These are phyloP conservation scores for Sternarchorhynchus goeldii DNA, from an alignment of 2,797 vertebrate species.

Conservation along the genomic window DNA sequence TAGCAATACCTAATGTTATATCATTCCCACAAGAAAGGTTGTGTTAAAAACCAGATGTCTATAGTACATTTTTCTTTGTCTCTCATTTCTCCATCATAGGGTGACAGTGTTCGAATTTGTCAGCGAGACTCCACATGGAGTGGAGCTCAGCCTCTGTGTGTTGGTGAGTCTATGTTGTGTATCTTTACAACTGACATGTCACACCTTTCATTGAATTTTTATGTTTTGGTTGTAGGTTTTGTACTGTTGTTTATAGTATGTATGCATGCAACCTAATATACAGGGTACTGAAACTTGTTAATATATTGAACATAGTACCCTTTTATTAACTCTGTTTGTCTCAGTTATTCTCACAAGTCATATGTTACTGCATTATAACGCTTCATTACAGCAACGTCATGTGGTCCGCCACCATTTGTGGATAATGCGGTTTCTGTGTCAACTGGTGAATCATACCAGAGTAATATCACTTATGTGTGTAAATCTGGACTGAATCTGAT, in stretches of 20 bases:
- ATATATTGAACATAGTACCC: too few relatives aligned
- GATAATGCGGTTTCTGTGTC: conserved; percentile 72
- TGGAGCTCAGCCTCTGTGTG: conserved; percentile 80
- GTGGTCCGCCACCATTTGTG: conserved; percentile 77
- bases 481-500: conserved; percentile 73
- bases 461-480: conserved; percentile 79
- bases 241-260: too few relatives aligned
- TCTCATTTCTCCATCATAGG: conserved; percentile 67
- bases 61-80: conserved; percentile 13
- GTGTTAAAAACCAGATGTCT: too few relatives aligned
- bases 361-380: conserved; percentile 16
- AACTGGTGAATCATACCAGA: conserved; percentile 67
- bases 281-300: too few relatives aligned
- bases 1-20: too few relatives aligned
- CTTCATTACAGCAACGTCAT: conserved; percentile 70
- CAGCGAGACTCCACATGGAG: conserved; percentile 86
- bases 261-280: background rate
- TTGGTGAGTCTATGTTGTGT: conserved; percentile 75
- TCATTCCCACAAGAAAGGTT: too few relatives aligned
- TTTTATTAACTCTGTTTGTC: background rate
- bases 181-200: background rate
- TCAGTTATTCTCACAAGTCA: background rate
- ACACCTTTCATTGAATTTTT: too few relatives aligned
- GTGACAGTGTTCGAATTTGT: conserved; percentile 81
- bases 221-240: too few relatives aligned